Base-by-base conservation (phyloP, 1,140 invertebrate species). In the Caenorhabditis tropicalis region DNA sequence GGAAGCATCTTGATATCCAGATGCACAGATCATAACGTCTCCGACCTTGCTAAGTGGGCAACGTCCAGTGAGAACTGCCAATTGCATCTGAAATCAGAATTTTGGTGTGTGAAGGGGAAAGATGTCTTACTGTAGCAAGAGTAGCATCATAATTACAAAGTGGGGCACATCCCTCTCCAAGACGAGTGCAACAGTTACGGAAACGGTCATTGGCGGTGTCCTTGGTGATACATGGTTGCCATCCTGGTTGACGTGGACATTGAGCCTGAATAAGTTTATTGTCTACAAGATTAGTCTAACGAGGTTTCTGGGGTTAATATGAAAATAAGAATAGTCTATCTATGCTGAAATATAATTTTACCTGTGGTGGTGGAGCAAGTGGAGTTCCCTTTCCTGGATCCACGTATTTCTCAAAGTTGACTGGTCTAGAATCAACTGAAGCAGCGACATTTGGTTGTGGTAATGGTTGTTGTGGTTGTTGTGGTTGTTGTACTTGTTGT, bases 1-100 rank as follows among this genome's bases (percentile, higher is more conserved):
- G 7, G 90, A 90, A 19, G 90, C 90, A 48, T 91, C 90, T 83
- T 90, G 87, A 60, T 91, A 91, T 29, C 90, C 90, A 9, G 86
- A 88, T 29, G 89, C 90, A 60, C 89, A 91, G 79, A 91, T 80
- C 90, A 91, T 91, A 86, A 91, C 89, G 46, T 90, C 90, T 16
- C 86, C 90, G 1, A 91, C 90, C 81, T 91, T 91, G 70, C 65
- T 84, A 31, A 91, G 84, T 27, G 90, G 90, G 56, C 90, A 91
- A 43, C 90, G 88, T 83, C 90, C 90, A n/a, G 90, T 91, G 7
- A 91, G 85, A 9, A 91, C 90, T 5, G 90, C 89, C 33, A 91
- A 49, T 91, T 91, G 90, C 53, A 91, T 88, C 89, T 90, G 65
- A 27, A 84, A 58, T 24, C 16, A 51, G 21, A 19, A 7, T 29